Evolutionary conservation across 2,888 invertebrate species (phyloP).

Genomic region (Xestia ashworthii): DNA sequence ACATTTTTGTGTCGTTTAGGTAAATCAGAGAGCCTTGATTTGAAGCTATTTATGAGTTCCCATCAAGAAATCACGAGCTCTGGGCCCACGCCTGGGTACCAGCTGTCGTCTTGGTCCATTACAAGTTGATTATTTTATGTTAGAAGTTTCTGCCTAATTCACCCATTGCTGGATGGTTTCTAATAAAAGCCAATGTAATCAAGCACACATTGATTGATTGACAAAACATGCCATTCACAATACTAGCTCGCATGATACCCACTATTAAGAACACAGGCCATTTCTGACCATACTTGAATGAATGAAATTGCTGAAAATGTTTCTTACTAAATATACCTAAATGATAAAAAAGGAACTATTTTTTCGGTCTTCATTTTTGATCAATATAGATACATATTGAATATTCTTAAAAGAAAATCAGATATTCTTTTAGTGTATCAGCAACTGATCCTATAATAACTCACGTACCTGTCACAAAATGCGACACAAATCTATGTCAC

Average conservation of each 20-base stretch:
- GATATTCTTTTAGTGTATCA: background rate
- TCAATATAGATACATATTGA: background rate
- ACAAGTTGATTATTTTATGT: too few relatives aligned
- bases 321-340: background rate
- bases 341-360: background rate
- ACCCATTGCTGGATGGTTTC: background rate
- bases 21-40: background rate
- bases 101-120: too few relatives aligned
- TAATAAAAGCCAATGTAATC: background rate
- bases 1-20: background rate
- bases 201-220: background rate
- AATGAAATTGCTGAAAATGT: constrained; percentile 1
- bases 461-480: background rate
- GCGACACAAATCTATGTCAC: background rate
- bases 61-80: background rate
- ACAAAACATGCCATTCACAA: constrained; percentile 2
- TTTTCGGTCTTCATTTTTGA: background rate
- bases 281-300: background rate
- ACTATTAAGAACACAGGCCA: background rate
- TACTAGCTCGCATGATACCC: background rate
- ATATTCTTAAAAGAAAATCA: background rate
- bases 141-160: background rate
- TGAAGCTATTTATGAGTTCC: background rate
- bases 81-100: background rate
- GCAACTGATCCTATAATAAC: background rate